These are phyloP conservation scores for Bovichtus variegatus DNA, from an alignment of 2,797 vertebrate genomes.

Conservation along the genomic window DNA sequence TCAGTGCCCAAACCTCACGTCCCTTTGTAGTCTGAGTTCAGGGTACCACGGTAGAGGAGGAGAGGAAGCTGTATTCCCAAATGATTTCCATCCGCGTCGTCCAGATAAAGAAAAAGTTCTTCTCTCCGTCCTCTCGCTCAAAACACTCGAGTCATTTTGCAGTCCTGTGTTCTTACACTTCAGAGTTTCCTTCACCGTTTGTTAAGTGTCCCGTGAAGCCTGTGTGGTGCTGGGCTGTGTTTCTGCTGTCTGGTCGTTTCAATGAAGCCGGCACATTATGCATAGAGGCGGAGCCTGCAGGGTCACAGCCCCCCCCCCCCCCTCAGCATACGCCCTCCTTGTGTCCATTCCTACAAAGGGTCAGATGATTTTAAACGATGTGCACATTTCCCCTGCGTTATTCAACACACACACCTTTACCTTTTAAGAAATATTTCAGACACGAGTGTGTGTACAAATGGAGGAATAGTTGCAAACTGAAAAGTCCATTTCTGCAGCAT, in stretches of 20 bases:
- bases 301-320: conserved; percentile 28
- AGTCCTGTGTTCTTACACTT: background rate
- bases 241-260: conserved; percentile 62
- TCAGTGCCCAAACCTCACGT: conserved; percentile 45
- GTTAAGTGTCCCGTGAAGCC: conserved; percentile 37
- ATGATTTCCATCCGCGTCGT: conserved; percentile 74
- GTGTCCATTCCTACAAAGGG: conserved; percentile 42
- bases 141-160: conserved; percentile 11
- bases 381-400: background rate
- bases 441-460: background rate
- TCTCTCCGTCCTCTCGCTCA: background rate
- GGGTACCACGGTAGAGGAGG: conserved; percentile 75
- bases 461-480: background rate
- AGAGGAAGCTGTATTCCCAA: conserved; percentile 58
- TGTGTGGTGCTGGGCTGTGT: conserved; percentile 24
- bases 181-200: background rate
- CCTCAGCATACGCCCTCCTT: conserved; percentile 71
- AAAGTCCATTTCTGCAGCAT: background rate
- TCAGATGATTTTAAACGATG: conserved; percentile 14
- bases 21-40: conserved; percentile 77
- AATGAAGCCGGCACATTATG: conserved; percentile 81
- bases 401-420: background rate
- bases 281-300: conserved; percentile 67
- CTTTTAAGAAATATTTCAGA: background rate
- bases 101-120: conserved; percentile 16